Conservation (phyloP, 2,113 vertebrate species). For the Sander lucioperca region DNA sequence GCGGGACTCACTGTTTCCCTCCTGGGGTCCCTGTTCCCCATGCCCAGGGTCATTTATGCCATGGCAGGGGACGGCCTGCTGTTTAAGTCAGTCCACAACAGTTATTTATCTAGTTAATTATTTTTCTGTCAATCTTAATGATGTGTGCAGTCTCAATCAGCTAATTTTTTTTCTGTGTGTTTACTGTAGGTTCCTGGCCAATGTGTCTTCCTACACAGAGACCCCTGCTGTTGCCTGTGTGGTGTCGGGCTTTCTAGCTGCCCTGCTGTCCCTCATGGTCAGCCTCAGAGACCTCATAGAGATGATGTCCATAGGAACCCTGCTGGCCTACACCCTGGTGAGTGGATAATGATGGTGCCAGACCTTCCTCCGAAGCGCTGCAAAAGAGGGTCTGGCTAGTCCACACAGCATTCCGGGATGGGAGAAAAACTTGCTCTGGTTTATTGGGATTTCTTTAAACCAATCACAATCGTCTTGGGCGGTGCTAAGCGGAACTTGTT, state of each 20-base stretch:
- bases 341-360: slow-evolving; percentile 54
- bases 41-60: slow-evolving; percentile 97
- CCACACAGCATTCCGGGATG: too few relatives aligned
- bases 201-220: slow-evolving; percentile 94
- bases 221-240: slow-evolving; percentile 95
- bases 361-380: too few relatives aligned
- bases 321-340: slow-evolving; percentile 96
- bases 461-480: too few relatives aligned
- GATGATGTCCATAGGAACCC: slow-evolving; percentile 99
- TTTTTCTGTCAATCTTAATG: not conserved
- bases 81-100: slow-evolving; percentile 89
- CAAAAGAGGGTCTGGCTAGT: too few relatives aligned
- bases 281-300: slow-evolving; percentile 97
- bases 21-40: slow-evolving; percentile 97
- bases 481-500: too few relatives aligned
- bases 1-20: slow-evolving; percentile 95
- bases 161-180: not conserved
- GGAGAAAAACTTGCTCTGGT: too few relatives aligned
- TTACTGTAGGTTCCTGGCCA: slow-evolving; percentile 89
- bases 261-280: slow-evolving; percentile 92
- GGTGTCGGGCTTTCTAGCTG: slow-evolving; percentile 94
- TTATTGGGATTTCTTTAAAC: too few relatives aligned
- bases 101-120: not conserved
- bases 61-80: slow-evolving; percentile 98
- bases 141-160: not conserved